These are phyloP conservation scores for Papilio demoleus DNA, from an alignment of 2,888 invertebrate genomes.

Conservation along the genomic window DNA sequence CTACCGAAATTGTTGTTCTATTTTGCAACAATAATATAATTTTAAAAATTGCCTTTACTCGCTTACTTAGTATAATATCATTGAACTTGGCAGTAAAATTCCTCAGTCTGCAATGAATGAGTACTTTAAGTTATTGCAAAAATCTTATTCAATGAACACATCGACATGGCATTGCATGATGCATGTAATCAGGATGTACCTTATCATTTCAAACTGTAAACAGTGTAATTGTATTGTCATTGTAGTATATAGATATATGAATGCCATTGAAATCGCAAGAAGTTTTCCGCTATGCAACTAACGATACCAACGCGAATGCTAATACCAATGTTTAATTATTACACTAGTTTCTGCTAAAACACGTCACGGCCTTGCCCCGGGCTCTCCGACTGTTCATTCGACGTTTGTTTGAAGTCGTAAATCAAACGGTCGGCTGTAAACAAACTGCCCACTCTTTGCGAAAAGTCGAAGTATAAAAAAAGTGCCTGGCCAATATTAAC, in stretches of 20 bases:
- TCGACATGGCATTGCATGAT: constrained; percentile 10
- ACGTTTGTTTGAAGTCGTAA: constrained; percentile 54
- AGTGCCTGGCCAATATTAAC: constrained; percentile 56
- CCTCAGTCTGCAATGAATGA: background rate
- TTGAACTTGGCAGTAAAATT: background rate
- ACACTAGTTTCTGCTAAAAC: constrained; percentile 52
- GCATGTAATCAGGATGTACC: constrained; percentile 1
- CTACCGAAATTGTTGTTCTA: background rate
- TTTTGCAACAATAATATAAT: background rate
- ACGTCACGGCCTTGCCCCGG: constrained; percentile 64
- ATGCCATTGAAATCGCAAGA: constrained; percentile 26
- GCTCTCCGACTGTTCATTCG: constrained; percentile 53
- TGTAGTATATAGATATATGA: constrained; percentile 3
- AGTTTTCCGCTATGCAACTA: constrained; percentile 20
- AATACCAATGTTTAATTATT: constrained; percentile 45
- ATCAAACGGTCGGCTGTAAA: constrained; percentile 69
- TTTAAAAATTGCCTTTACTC: too few relatives aligned
- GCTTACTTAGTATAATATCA: too few relatives aligned
- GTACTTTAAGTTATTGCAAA: background rate
- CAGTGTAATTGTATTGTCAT: constrained; percentile 24
- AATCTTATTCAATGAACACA: background rate
- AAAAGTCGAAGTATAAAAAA: constrained; percentile 58
- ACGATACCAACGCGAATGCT: constrained; percentile 43
- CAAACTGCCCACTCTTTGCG: constrained; percentile 66
- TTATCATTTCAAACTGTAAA: constrained; percentile 15